Evolutionary conservation across 2,797 vertebrate genomes (phyloP).

Genomic region (Todus mexicanus): DNA sequence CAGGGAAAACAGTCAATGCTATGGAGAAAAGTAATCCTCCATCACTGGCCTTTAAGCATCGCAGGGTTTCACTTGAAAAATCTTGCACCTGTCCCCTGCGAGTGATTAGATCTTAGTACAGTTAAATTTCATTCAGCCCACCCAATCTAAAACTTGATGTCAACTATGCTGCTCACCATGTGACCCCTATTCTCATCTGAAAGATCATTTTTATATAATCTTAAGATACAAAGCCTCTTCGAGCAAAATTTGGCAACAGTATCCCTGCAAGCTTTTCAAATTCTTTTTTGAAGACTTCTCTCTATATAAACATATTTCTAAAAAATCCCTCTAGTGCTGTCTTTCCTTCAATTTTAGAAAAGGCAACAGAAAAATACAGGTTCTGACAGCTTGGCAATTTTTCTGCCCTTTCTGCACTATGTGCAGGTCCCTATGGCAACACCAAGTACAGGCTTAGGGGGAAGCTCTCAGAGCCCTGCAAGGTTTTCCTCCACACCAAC

Average conservation of each 20-base stretch:
- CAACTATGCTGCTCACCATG: background rate
- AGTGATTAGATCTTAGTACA: background rate
- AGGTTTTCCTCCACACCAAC: background rate
- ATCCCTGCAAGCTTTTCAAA: background rate
- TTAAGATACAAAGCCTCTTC: background rate
- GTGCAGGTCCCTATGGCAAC: background rate
- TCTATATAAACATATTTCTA: background rate
- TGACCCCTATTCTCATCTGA: background rate
- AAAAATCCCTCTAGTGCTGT: background rate
- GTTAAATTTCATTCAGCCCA: background rate
- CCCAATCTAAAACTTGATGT: background rate
- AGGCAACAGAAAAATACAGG: background rate
- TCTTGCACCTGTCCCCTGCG: rapidly evolving
- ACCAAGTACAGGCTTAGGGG: background rate
- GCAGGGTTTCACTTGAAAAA: background rate
- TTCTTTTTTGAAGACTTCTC: background rate
- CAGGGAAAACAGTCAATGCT: background rate
- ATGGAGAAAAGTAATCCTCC: background rate
- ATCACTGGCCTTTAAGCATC: background rate
- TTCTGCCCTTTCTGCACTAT: background rate
- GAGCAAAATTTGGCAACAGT: background rate
- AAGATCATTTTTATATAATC: background rate
- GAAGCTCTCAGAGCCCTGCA: background rate
- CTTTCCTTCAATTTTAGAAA: background rate
- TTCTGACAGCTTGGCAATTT: background rate